Percentiles rank a stretch among this genome's conserved stretches.
phyloP scores from a whole-genome alignment of 2,888 invertebrate genomes.

The Drosophila algonquin region DNA sequence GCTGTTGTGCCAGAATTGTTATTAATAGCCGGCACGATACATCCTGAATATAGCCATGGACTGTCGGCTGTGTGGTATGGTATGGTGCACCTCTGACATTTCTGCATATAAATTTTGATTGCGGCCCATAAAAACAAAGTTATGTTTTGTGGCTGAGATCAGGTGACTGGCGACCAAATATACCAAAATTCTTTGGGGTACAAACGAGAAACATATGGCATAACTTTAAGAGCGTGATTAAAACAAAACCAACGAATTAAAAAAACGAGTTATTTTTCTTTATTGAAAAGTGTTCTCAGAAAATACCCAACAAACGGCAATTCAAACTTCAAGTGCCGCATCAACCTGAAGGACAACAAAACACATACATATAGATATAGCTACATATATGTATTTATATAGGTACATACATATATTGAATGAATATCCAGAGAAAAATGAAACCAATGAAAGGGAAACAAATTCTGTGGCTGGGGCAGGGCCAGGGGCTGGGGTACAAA shows the following conservation, averaged over 20 bases:
- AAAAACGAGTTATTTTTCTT: background rate
- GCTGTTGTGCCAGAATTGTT: conserved; percentile 47
- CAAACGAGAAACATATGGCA: conserved; percentile 1
- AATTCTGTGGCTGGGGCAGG: conserved; percentile 24
- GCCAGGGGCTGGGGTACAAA: conserved; percentile 39
- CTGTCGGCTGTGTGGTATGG: background rate
- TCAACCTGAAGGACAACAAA: conserved; percentile 34
- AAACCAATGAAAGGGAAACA: conserved; percentile 50
- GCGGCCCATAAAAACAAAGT: conserved; percentile 43
- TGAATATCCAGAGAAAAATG: conserved; percentile 19
- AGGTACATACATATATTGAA: background rate
- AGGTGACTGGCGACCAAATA: conserved; percentile 25
- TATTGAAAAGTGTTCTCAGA: background rate
- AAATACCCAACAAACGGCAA: conserved; percentile 23
- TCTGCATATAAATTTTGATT: conserved; percentile 50
- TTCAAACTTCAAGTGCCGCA: conserved; percentile 41
- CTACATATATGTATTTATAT: too few species aligned
- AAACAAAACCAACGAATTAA: background rate
- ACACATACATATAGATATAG: background rate
- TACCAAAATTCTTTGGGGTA: conserved; percentile 11
- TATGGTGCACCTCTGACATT: conserved; percentile 22
- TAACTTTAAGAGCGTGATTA: background rate
- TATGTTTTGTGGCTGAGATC: conserved; percentile 39
- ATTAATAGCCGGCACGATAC: conserved; percentile 58
- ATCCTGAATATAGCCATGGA: conserved; percentile 14